Conservation (phyloP, 2,888 invertebrate species). For the Pristionchus entomophagus region DNA sequence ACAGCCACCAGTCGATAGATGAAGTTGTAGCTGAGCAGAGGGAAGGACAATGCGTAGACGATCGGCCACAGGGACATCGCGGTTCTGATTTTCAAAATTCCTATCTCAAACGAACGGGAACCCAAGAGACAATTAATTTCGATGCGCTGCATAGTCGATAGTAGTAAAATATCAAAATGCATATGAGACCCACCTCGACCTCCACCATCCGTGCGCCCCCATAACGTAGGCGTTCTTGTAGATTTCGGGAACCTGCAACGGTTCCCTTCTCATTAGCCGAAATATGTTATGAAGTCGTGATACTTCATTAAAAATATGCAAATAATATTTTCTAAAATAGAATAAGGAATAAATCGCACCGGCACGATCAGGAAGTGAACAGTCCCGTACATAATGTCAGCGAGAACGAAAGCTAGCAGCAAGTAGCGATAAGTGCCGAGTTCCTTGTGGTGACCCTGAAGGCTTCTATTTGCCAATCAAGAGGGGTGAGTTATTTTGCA, state of each 20-base stretch:
- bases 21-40: conserved; percentile 31
- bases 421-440: neutral
- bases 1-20: conserved; percentile 6
- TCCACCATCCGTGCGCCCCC: conserved; percentile 25
- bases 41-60: neutral
- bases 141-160: no score
- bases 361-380: neutral
- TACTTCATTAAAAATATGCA: neutral
- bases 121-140: conserved; percentile 15
- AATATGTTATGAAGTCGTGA: neutral
- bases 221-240: conserved; percentile 36
- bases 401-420: neutral
- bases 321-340: neutral
- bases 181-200: neutral
- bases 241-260: conserved; percentile 17
- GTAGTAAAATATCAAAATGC: neutral
- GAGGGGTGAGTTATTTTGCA: neutral
- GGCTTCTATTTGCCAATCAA: neutral
- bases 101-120: no score
- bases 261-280: neutral
- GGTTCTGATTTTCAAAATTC: neutral
- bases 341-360: neutral
- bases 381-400: neutral
- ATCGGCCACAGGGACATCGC: neutral
- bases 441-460: neutral